A percentile compares a stretch with the other conserved stretches of the same genome.
phyloP scores from a whole-genome alignment of 2,797 vertebrate species.

The Cyprinella venusta region DNA sequence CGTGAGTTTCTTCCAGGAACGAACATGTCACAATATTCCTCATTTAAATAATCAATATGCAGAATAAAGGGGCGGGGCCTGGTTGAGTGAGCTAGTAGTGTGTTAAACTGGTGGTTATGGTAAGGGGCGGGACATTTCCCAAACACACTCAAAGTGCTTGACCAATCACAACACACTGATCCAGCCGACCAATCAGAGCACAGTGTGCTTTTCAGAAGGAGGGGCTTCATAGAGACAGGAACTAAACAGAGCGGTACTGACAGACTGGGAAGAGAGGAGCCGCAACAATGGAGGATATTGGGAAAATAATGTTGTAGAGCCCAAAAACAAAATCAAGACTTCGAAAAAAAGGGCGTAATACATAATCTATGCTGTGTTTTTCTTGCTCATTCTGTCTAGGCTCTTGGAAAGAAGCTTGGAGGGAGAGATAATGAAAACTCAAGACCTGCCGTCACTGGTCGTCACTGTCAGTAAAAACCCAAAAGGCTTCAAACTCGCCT shows the following conservation, averaged over 20 bases:
- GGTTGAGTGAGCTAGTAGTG: neutral
- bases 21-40: no score
- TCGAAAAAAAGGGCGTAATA: neutral
- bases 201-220: neutral
- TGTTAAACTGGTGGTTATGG: neutral
- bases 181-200: neutral
- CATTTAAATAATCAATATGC: neutral
- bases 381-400: slow-evolving; percentile 69
- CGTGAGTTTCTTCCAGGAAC: neutral
- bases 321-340: neutral
- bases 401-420: slow-evolving; percentile 84
- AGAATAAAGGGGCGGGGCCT: neutral
- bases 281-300: neutral
- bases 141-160: accelerated
- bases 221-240: neutral
- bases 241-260: neutral
- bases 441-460: slow-evolving; percentile 84
- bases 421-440: slow-evolving; percentile 86
- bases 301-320: neutral
- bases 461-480: slow-evolving; percentile 81
- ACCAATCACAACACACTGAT: neutral
- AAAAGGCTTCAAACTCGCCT: slow-evolving; percentile 81
- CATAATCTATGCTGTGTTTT: neutral
- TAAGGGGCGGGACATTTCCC: neutral
- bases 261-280: neutral